Evolutionary conservation across 2,797 vertebrate species (phyloP).

Genomic region (Enteromius unitaeniatus): DNA sequence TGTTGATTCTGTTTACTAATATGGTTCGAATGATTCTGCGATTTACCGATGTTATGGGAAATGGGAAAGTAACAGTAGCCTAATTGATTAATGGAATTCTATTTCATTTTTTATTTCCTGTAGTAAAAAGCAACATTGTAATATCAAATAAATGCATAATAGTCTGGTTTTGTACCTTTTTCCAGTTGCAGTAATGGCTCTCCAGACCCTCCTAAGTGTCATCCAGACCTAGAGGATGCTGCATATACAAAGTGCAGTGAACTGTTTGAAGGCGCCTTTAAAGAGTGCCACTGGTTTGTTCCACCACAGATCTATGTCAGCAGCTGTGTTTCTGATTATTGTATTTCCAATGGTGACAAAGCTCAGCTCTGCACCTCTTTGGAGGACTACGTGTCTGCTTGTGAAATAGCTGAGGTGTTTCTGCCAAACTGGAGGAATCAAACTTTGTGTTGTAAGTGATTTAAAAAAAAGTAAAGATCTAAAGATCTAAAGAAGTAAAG

Average conservation of each 20-base stretch:
- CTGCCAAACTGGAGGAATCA: slow-evolving; percentile 76
- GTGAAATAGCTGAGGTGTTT: slow-evolving; percentile 75
- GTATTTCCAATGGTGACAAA: slow-evolving; percentile 74
- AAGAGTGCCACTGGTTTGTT: slow-evolving; percentile 77
- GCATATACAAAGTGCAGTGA: slow-evolving; percentile 71
- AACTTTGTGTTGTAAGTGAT: slow-evolving; percentile 79
- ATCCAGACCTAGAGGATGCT: slow-evolving; percentile 58
- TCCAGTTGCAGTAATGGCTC: slow-evolving; percentile 68
- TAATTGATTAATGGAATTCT: too few relatives aligned
- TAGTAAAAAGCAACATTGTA: background rate
- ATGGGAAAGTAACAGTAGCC: background rate
- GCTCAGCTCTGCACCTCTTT: slow-evolving; percentile 77
- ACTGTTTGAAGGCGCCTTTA: slow-evolving; percentile 72
- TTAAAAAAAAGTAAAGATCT: background rate
- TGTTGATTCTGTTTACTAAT: background rate
- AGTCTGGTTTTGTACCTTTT: background rate
- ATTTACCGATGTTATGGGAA: too few relatives aligned
- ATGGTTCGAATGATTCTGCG: too few relatives aligned
- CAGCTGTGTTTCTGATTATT: slow-evolving; percentile 84
- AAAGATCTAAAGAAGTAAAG: too few relatives aligned
- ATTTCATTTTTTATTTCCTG: background rate
- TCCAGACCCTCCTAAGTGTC: slow-evolving; percentile 70
- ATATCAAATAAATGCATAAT: background rate
- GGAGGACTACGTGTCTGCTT: slow-evolving; percentile 80
- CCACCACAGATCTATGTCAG: slow-evolving; percentile 77